phyloP scores from a whole-genome alignment of 2,888 invertebrate species.

The Smittia sp. region DNA sequence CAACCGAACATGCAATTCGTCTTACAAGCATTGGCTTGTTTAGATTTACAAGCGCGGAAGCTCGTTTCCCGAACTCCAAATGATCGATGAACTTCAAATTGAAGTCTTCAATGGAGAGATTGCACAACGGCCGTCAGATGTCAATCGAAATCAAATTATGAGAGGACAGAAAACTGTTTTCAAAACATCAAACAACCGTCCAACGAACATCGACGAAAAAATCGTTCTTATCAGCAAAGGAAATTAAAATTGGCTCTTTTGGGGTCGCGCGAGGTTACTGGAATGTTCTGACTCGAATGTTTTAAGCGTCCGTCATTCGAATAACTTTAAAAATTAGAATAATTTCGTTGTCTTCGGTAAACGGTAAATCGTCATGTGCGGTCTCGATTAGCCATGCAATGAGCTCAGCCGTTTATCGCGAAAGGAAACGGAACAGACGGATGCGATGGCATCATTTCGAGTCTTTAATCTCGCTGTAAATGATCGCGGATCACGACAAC shows the following conservation, averaged over 20 bases:
- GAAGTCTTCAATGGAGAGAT: not conserved
- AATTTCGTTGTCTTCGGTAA: not conserved
- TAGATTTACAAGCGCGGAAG: not conserved
- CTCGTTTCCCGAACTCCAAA: too few species aligned
- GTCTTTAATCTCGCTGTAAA: not conserved
- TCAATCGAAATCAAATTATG: not conserved
- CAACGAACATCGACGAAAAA: slow-evolving; percentile 11
- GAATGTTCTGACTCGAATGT: not conserved
- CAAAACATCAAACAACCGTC: not conserved
- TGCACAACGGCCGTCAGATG: not conserved
- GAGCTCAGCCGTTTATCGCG: not conserved
- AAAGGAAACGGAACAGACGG: not conserved
- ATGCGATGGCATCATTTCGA: not conserved
- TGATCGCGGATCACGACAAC: not conserved
- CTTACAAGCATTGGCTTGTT: not conserved
- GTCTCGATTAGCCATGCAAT: not conserved
- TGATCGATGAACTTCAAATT: not conserved
- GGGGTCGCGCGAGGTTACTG: slow-evolving; percentile 11
- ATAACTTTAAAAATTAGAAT: too few species aligned
- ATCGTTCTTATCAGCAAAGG: slow-evolving; percentile 19
- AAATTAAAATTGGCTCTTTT: slow-evolving; percentile 13
- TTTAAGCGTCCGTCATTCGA: too few species aligned
- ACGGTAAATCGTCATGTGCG: not conserved
- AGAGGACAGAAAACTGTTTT: not conserved
- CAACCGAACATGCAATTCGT: not conserved